A percentile compares a stretch with the other conserved stretches of the same genome.
Evolutionary conservation across 2,888 invertebrate genomes (phyloP).

Genomic region (Invenusta paracnida): DNA sequence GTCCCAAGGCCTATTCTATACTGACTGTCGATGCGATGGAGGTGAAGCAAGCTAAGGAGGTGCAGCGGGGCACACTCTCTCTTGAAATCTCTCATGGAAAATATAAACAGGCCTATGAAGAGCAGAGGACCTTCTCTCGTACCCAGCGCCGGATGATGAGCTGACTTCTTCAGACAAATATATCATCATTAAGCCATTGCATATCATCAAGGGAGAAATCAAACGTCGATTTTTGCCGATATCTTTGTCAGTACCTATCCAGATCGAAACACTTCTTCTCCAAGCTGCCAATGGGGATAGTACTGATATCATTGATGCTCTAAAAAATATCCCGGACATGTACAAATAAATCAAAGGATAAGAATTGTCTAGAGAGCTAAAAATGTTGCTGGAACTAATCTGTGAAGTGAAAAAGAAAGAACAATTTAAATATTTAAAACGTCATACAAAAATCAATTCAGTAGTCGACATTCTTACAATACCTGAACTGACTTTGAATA

Average conservation of each 20-base stretch:
- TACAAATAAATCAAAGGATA: not conserved
- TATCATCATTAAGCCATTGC: not conserved
- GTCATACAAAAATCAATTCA: not conserved
- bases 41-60: no score
- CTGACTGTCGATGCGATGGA: no score
- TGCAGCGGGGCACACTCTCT: no score
- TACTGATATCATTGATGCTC: not conserved
- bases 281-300: conserved; percentile 3
- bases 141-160: no score
- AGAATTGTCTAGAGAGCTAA: conserved; percentile 22
- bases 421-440: conserved; percentile 7
- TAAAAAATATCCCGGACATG: not conserved
- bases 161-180: conserved; percentile 13
- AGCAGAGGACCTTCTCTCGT: no score
- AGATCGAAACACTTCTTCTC: not conserved
- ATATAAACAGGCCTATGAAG: no score
- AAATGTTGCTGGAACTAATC: not conserved
- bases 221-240: not conserved
- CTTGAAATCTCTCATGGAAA: no score
- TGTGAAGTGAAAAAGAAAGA: conserved; percentile 13
- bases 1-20: no score
- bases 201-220: not conserved
- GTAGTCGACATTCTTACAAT: conserved; percentile 1
- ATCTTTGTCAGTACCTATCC: not conserved
- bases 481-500: conserved; percentile 6